Evolutionary conservation across 2,888 invertebrate genomes (phyloP), one percentile per base, ranked within the genome.

Genomic region (Gryllus longicercus): DNA sequence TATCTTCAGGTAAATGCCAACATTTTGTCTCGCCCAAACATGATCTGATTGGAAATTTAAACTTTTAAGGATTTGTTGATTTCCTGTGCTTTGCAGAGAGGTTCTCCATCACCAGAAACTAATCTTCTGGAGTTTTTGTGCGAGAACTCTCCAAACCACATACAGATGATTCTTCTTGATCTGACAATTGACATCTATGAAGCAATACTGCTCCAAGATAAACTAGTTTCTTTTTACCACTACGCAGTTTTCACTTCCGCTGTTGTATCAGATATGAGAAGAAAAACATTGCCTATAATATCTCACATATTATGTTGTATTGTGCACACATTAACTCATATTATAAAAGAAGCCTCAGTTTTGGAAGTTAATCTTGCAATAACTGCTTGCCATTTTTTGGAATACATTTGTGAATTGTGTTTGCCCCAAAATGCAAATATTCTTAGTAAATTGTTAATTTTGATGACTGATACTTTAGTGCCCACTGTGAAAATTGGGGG

Each of bases 161-260:
- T 92, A 79, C 90, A 92, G 82, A 88, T 88, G 84, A 87, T 91
- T 81, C 84, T 92, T 23, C 86, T 90, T 78, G 85, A 87, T 79
- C 84, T 92, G 2, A 89, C 89, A 85, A 85, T 87, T 25, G 88
- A 88, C 63, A 87, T 92, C 10, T 85, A 89, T 50, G 85, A 86
- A 18, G 88, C 88, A 81, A 86, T 86, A 23, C 86, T 89, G 50
- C 84, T 87, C 11, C 90, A 91, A 83, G 88, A 89, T 75, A 91
- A 90, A 85, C 84, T 91, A 1, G 85, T 89, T 79, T 87, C 88
- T 18, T 87, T 93, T 74, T 89, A 92, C 84, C 88, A 90, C 0
- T 93, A 90, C 83, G 85, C 89, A 5, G 88, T 88, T 2, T 90
- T 92, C 82, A 86, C 87, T 38, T 84, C 89, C 12, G 86, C 89